phyloP scores from a whole-genome alignment of 2,113 vertebrate species.

The Rhagologus leucostigma region DNA sequence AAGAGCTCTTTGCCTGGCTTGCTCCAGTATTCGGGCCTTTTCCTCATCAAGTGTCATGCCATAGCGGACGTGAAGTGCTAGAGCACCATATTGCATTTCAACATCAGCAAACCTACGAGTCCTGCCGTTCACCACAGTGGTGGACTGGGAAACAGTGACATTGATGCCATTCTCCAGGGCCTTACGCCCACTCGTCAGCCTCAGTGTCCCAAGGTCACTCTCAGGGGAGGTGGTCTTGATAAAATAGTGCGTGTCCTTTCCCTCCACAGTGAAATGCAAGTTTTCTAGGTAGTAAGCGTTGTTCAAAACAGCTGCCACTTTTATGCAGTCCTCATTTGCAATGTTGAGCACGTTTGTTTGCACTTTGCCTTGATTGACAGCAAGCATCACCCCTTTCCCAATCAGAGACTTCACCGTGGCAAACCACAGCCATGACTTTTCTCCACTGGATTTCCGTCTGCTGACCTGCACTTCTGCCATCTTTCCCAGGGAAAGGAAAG shows the following conservation, averaged over 20 bases:
- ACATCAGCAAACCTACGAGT: conserved; percentile 98
- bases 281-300: conserved; percentile 95
- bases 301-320: conserved; percentile 94
- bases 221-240: conserved; percentile 93
- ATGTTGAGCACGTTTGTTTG: conserved; percentile 93
- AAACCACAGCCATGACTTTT: conserved; percentile 96
- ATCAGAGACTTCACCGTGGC: conserved; percentile 91
- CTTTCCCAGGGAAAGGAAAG: conserved; percentile 90
- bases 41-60: conserved; percentile 95
- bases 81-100: conserved; percentile 86
- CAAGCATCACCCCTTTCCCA: conserved; percentile 94
- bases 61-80: conserved; percentile 93
- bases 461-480: conserved; percentile 90
- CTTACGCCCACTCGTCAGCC: conserved; percentile 91
- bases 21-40: conserved; percentile 91
- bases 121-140: conserved; percentile 91
- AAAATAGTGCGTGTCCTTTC: conserved; percentile 95
- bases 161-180: conserved; percentile 96
- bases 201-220: conserved; percentile 88
- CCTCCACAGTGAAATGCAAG: conserved; percentile 93
- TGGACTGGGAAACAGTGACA: conserved; percentile 95
- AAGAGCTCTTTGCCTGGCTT: conserved; percentile 91
- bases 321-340: conserved; percentile 96
- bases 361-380: conserved; percentile 91
- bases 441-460: conserved; percentile 73